Conservation (phyloP, 2,113 vertebrate species). For the Myotis brandtii region DNA sequence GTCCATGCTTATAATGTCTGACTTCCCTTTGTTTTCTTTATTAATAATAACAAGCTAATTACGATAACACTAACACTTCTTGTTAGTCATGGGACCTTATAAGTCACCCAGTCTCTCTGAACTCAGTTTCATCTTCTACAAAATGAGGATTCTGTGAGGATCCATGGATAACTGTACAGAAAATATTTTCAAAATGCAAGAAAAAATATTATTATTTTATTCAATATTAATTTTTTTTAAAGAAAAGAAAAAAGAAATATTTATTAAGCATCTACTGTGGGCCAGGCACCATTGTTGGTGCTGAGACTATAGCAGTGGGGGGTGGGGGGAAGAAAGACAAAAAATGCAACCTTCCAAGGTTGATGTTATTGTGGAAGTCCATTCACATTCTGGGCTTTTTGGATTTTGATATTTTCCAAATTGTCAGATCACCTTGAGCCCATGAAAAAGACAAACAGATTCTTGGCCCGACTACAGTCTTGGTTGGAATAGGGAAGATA, state of each 20-base stretch:
- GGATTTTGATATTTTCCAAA: conserved; percentile 28
- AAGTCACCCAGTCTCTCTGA: neutral
- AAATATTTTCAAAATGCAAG: conserved; percentile 31
- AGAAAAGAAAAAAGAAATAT: neutral
- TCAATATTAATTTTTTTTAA: neutral
- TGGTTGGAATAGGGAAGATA: neutral
- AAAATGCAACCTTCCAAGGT: neutral
- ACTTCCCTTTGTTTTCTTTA: neutral
- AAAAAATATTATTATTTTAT: neutral
- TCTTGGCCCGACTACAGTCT: neutral
- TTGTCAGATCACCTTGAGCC: neutral
- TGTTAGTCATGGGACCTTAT: neutral
- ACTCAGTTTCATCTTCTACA: neutral
- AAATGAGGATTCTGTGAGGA: neutral
- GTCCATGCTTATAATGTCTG: neutral
- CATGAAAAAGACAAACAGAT: neutral
- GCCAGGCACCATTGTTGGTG: neutral
- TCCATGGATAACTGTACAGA: neutral
- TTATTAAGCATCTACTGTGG: neutral
- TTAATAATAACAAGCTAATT: neutral
- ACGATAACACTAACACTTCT: neutral
- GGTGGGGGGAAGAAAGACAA: neutral
- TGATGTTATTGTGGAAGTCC: neutral
- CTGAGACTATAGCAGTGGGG: neutral
- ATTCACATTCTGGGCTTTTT: conserved; percentile 3